A percentile compares a stretch with the other conserved stretches of the same genome.
Conservation (phyloP, 2,797 vertebrate genomes). For the Graptemys geographica region DNA sequence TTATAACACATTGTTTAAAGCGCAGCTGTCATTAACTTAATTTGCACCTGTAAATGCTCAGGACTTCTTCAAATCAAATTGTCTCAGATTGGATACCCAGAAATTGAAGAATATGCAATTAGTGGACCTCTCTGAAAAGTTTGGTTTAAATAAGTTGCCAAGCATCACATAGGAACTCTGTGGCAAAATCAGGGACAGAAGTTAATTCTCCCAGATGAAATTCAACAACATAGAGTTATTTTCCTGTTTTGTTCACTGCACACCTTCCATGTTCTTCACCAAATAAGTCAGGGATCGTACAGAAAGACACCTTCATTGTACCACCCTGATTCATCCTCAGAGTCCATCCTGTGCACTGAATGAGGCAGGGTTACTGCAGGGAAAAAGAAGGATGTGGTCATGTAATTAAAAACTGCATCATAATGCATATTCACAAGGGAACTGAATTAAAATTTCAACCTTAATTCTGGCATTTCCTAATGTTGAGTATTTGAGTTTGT, state of each 20-base stretch:
- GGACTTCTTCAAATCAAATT: neutral
- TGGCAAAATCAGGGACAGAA: neutral
- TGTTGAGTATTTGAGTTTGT: neutral
- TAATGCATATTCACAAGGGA: neutral
- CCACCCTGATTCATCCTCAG: neutral
- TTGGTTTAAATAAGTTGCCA: neutral
- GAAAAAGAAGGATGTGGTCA: neutral
- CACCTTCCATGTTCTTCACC: neutral
- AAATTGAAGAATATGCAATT: neutral
- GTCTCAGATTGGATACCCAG: neutral
- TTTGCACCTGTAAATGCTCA: neutral
- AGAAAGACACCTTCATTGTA: neutral
- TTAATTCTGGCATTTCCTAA: slow-evolving; percentile 12
- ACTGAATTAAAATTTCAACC: slow-evolving; percentile 35
- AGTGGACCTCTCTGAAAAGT: neutral
- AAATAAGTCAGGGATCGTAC: neutral
- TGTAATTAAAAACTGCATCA: slow-evolving; percentile 41
- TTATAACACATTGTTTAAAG: neutral
- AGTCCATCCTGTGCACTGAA: slow-evolving; percentile 17
- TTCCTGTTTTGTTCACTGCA: neutral
- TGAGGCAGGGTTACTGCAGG: neutral
- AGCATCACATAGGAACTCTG: neutral
- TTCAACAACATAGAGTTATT: neutral
- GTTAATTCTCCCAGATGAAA: neutral
- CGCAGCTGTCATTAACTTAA: neutral